Evolutionary conservation across 2,113 vertebrate genomes (phyloP), one percentile per base, ranked within the genome.

Genomic region (Solea solea): DNA sequence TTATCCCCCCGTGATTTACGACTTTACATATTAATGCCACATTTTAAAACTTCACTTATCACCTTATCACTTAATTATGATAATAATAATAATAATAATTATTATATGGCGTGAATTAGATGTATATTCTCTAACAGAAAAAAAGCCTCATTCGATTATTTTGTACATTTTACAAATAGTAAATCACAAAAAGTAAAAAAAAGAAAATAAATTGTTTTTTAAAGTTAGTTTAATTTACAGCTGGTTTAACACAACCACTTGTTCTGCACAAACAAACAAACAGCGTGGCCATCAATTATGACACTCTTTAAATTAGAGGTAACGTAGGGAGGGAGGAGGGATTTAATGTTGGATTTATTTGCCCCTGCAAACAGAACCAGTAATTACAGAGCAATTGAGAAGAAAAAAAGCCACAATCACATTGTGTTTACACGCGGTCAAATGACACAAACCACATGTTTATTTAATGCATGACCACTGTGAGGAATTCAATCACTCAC

Each of bases 381-480:
- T 84, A 76, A 87, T 87, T 85, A 81, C 46, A 75, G 78, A 71
- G 52, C 61, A 86, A 88, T 86, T 81, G 85, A 86, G 45, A 59
- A 44, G 6, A 42, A 11, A 41, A 21, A 86, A 78, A 76, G 59
- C 68, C 81, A 81, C 81, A 87, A 72, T 64, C 72, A 84, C 80
- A 59, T 41, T 40, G 21, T 39, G 70, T 75, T 71, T 78, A 25
- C 62, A 70, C 51, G 46, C 2, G n/a, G 57, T 27, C 45, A 69
- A 69, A 78, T 83, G 46, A 71, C 65, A 74, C 81, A 81, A 87
- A 83, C 78, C 80, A 71, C 55, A 21, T 7, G 21, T 69, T 59
- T 56, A 65, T 82, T 79, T 79, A 42, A 78, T 40, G 63, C 8
- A 5, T 34, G 42, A 28, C 42, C 44, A 5, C 7, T 54, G 64